Base-by-base conservation (phyloP, 2,888 invertebrate species). In the Siphonodentalium dalli region DNA sequence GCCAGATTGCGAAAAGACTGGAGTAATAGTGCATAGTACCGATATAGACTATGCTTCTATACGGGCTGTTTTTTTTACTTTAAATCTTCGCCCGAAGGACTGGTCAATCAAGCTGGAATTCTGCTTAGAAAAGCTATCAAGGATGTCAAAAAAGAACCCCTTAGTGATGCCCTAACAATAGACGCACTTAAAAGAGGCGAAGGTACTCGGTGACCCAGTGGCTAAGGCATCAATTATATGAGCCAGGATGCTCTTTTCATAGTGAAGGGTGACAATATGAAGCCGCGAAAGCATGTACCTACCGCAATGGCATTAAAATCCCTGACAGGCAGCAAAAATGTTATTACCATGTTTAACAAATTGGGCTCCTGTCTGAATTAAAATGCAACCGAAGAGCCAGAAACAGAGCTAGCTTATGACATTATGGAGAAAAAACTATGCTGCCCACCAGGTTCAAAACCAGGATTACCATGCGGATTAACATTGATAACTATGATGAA, bases 401-500 rank as follows among this genome's bases (percentile, higher is more conserved):
- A 55, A 41, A 55, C 55, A 15, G 40, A 52, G 13, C 15, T 46
- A 18, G 51, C 51, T 7, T n/a, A n/a, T 7, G 23, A 21, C 21
- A 44, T 51, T 18, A 13, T 26, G n/a, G 31, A 37, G 13, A 26
- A 21, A 11, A 18, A 45, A 20, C 13, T n/a, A 13, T 26, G 29
- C 21, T 15, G 35, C 27, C 41, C 46, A 18, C 34, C 45, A 33
- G 51, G 51, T 26, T 11, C 52, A 23, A 20, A 43, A 21, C 7
- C 26, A 11, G 39, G 44, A 11, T 26, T 49, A 5, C 11, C 20
- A 26, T 52, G 41, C 18, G 46, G 51, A 13, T n/a, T 38, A 18
- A 51, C 55, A 4, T 46, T 29, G 51, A 55, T 18, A 55, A 55
- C 35, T 55, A 55, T 41, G 55, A 52, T 52, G 55, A 52, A 26